Evolutionary conservation across 1,140 invertebrate species (phyloP).

Genomic region (Calephelis nemesis): DNA sequence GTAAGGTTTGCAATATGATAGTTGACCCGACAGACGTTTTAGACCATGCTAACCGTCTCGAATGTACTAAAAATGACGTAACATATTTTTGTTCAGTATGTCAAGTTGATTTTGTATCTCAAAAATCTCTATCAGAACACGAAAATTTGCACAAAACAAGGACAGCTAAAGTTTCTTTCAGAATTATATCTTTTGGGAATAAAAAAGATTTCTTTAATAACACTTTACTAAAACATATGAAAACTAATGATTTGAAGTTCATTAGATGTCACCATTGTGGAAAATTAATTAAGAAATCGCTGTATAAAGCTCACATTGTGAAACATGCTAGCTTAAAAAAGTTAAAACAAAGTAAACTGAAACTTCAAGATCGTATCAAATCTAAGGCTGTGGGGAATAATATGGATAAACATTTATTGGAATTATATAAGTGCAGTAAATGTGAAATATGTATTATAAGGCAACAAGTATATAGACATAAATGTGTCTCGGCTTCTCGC

Average conservation of each 20-base stretch:
- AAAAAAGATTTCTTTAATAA: constrained; percentile 27
- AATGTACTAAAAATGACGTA: constrained; percentile 14
- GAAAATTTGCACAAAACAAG: constrained; percentile 23
- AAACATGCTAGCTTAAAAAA: constrained; percentile 23
- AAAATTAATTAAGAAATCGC: constrained; percentile 32
- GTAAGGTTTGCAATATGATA: constrained; percentile 29
- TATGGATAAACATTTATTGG: not conserved
- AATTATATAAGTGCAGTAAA: constrained; percentile 8
- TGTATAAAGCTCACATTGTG: constrained; percentile 30
- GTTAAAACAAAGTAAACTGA: constrained; percentile 1
- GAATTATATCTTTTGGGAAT: constrained; percentile 31
- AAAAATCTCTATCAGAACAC: constrained; percentile 14
- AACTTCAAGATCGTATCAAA: constrained; percentile 12
- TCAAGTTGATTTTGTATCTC: constrained; percentile 23
- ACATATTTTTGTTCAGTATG: constrained; percentile 29
- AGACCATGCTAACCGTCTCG: constrained; percentile 28
- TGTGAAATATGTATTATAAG: constrained; percentile 19
- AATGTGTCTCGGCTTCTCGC: not conserved
- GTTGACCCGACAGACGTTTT: constrained; percentile 24
- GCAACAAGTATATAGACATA: constrained; percentile 4
- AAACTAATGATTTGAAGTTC: constrained; percentile 36
- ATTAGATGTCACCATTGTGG: constrained; percentile 37
- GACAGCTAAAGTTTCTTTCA: constrained; percentile 20
- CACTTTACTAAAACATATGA: constrained; percentile 19
- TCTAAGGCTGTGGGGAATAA: not conserved